Base-by-base conservation (phyloP, 2,113 vertebrate species). In the Actinemys pallida region DNA sequence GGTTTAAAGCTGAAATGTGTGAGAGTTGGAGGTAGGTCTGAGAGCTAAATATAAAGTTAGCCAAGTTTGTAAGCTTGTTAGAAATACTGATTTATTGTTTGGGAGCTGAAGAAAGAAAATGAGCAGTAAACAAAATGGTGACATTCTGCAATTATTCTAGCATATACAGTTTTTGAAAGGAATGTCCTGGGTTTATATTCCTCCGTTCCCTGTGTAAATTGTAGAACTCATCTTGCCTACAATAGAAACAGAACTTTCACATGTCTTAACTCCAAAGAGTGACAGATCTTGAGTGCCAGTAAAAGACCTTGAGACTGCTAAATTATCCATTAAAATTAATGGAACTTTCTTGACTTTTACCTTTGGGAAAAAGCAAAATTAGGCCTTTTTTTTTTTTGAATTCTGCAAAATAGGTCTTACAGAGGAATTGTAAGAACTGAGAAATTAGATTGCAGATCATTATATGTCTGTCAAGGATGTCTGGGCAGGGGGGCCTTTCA, bases 241-340 rank as follows among this genome's bases (percentile, higher is more conserved):
- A 12, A 52, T 79, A 52, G 31, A 59, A 81, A 25, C 87, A 75
- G 27, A 91, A 81, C 69, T 81, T 89, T 24, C 42, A 27, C 19
- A 49, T 84, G 27, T 84, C 45, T 72, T 92, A 62, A 10, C 62
- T 8, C 8, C 65, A 31, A 90, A 95, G 54, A 13, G 25, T 80
- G 47, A 83, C 86, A 85, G 50, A 89, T 82, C 10, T 76, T 90
- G 22, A 62, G 20, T 86, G 59, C 17, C 35, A 29, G 13, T 93
- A 80, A 95, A 96, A 84, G 39, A 52, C 35, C 9, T 6, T 39
- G 39, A 89, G 12, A 65, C 3, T 39, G 11, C 83, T 94, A 90
- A 92, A 93, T 88, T 90, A 17, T 50, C 50, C 50, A 45, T 89
- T 93, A 79, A 96, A 92, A 94, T 90, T 90, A 84, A 88, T 85